Evolutionary conservation across 2,888 invertebrate genomes (phyloP).

Genomic region (Cephalotes varians): DNA sequence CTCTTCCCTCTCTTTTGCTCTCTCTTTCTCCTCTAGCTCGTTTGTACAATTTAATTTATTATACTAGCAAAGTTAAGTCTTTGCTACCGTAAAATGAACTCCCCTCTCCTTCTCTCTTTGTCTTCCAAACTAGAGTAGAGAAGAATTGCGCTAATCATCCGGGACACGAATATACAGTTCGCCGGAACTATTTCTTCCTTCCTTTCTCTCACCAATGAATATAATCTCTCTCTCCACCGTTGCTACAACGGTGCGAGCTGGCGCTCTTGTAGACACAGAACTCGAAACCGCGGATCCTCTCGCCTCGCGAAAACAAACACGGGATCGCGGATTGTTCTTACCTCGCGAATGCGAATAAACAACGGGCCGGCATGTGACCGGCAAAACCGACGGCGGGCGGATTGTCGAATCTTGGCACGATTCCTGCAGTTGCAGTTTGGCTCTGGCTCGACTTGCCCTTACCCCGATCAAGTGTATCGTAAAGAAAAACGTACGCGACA

Average conservation of each 20-base stretch:
- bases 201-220: slow-evolving; percentile 30
- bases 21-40: neutral
- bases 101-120: neutral
- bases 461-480: slow-evolving; percentile 41
- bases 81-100: slow-evolving; percentile 25
- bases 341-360: slow-evolving; percentile 75
- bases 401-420: slow-evolving; percentile 82
- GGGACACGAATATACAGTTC: slow-evolving; percentile 14
- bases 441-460: slow-evolving; percentile 55
- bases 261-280: slow-evolving; percentile 54
- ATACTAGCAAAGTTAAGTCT: slow-evolving; percentile 22
- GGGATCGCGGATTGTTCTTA: slow-evolving; percentile 70
- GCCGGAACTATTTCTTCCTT: slow-evolving; percentile 23
- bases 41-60: slow-evolving; percentile 37
- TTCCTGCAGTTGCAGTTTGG: slow-evolving; percentile 69
- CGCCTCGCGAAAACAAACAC: slow-evolving; percentile 72
- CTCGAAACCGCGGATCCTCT: slow-evolving; percentile 57
- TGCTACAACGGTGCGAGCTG: slow-evolving; percentile 39
- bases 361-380: slow-evolving; percentile 65
- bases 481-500: slow-evolving; percentile 48
- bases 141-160: slow-evolving; percentile 38
- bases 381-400: slow-evolving; percentile 62
- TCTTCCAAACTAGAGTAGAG: neutral
- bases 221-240: slow-evolving; percentile 32
- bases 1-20: neutral